Evolutionary conservation across 2,888 invertebrate species (phyloP), one percentile per base, ranked within the genome.

Genomic region (Zaprionus obscuricornis): DNA sequence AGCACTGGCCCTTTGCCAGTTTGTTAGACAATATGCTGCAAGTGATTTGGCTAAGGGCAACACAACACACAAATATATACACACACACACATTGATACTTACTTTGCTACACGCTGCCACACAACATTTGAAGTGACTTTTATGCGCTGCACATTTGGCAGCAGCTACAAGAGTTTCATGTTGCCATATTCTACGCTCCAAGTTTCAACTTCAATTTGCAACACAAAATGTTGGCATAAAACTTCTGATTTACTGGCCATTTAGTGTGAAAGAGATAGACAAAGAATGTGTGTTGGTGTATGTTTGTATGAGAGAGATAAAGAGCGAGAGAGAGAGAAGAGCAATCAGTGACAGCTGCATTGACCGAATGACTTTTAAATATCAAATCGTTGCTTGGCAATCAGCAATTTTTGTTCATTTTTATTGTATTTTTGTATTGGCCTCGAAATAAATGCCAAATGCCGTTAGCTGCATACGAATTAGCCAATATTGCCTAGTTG

Each of bases 261-360:
- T 58, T 69, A 55, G 36, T n/a, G n/a, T n/a, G n/a, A n/a, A n/a
- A n/a, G n/a, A n/a, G n/a, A n/a, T n/a, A n/a, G n/a, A n/a, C n/a
- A n/a, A n/a, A n/a, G n/a, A n/a, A n/a, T n/a, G n/a, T n/a, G n/a
- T n/a, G n/a, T n/a, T n/a, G n/a, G n/a, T n/a, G n/a, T n/a, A n/a
- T n/a, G n/a, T n/a, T n/a, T n/a, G n/a, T n/a, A 10, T 6, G 26
- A 0, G 8, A 10, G 34, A 2, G 18, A 10, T 0, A 1, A 7
- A 5, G 16, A 0, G 8, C 6, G 42, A 7, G 13, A 5, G 27
- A 18, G 7, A 3, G 3, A 4, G 37, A n/a, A 40, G 37, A 47
- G 77, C 74, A 78, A 78, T 78, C 78, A 84, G 85, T 66, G 78
- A 74, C 85, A 78, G 85, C 73, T 83, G 77, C 84, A 77, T 49